Evolutionary conservation across 1,140 invertebrate genomes (phyloP), one percentile per base, ranked within the genome.

Genomic region (Pantala flavescens): DNA sequence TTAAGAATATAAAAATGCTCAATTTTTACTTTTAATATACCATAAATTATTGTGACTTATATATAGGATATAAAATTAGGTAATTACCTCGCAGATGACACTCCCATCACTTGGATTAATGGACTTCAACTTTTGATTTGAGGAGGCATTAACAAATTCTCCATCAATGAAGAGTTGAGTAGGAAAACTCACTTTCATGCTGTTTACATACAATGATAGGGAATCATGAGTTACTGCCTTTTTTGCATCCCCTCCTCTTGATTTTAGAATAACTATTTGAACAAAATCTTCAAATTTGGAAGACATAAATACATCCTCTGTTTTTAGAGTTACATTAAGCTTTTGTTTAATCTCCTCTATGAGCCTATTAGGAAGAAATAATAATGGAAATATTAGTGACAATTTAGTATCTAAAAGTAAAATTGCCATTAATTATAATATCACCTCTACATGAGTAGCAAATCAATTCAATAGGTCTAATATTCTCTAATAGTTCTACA

Each of bases 221-320:
- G 89, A 88, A 76, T 93, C 89, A 79, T 90, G 93, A 9, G 85
- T 82, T 23, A 94, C 84, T 3, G 85, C 82, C 10, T 82, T 87
- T 78, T 77, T 75, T 2, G 74, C 81, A 0, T 80, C 79, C 71
- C 84, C 88, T 0, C 91, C 91, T 75, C 93, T 85, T 19, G 85
- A 81, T 77, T 89, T 88, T 0, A 88, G 77, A 0, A 96, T 84
- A 0, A 93, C 88, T 7, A 85, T 84, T 24, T 84, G 85, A 19
- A 85, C 86, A 78, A 98, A 96, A 76, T 97, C 93, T 19, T 87
- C 85, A 80, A 98, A 97, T 0, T 89, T 88, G 0, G 96, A 93
- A 7, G 93, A 90, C 93, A 98, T 95, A 79, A 96, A 98, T 0
- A 98, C 90, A 77, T 97, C 91, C 79, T 94, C 94, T 80, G 95